Base-by-base conservation (phyloP, 2,888 invertebrate species). In the Leptogaster cylindrica region DNA sequence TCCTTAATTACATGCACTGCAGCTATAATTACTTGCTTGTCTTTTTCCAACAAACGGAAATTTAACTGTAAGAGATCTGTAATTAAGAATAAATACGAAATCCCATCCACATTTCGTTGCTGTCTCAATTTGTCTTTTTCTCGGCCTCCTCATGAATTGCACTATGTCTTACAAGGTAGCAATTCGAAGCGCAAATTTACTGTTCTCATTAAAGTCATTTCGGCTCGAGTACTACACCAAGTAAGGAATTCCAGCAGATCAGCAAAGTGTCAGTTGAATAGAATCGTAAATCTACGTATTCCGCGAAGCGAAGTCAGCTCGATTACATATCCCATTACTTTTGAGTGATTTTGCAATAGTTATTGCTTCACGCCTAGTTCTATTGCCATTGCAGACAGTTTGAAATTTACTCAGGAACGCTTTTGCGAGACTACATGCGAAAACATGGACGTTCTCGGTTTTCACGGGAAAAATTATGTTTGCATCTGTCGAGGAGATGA, bases 191-290 rank as follows among this genome's bases (percentile, higher is more conserved):
- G 23, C 25, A 20, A 46, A 52, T 52, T 52, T 52, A 52, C 18
- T 52, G 52, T 52, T 52, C 52, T 52, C 52, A 52, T 52, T 52
- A 52, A 52, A 52, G 31, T 52, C 52, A 52, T 33, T 52, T 52
- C 52, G 52, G 52, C 31, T 52, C 52, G 52, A 52, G 52, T 52
- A 52, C 52, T 31, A 33, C 52, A 31, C 52, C 52, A 52, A 52
- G 52, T 31, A 52, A 52, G 52, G 52, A 31, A 52, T 33, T 28
- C 16, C 18, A n/a, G 12, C 18, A 52, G 52, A 52, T 52, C 52
- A 52, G 52, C 31, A 68, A 52, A 68, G 52, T 68, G 64, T 50
- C 68, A 68, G 52, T 64, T 68, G 68, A 68, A 68, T 68, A 48
- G 33, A 27, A 63, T 68, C 68, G 61, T 68, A 68, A 68, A 68